Evolutionary conservation across 1,140 invertebrate species (phyloP), one percentile per base, ranked within the genome.

Genomic region (Drosophila eugracilis): DNA sequence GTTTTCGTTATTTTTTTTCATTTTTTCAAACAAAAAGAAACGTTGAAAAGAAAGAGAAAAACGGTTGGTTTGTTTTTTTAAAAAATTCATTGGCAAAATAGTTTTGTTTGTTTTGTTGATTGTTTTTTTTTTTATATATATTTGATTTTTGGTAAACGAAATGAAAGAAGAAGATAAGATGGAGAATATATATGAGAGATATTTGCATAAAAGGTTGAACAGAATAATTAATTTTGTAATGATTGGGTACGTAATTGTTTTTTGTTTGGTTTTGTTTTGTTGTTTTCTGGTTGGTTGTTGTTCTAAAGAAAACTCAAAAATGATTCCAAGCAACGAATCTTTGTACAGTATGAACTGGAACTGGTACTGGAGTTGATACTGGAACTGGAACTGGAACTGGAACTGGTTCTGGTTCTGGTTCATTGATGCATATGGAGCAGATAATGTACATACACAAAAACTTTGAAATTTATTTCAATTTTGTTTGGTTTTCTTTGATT

Each of bases 11-110:
- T 65, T 62, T 69, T 78, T 54, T 65, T 62, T 67, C 62, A 73
- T 76, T 65, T 45, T 45, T 83, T 70, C 79, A 83, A 84, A 75
- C 79, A 83, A 84, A 84, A 83, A 78, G 71, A 37, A 62, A 75
- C 65, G 71, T 84, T 84, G 79, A 78, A 84, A 84, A 84, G 79
- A 85, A 85, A 85, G 76, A 85, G 67, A 85, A 85, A 78, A 86
- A 85, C 76, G 79, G 66, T 81, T 80, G 37, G 42, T 75, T 89
- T 78, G 42, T 75, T 89, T 78, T 88, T 88, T 44, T 83, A 83
- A 78, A 81, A 88, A 88, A 86, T 73, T 75, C 73, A 88, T 75
- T 80, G 76, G 72, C 72, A 67, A 69, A 75, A 76, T 79, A 66
- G 45, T 49, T 67, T 15, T 36, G 63, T 71, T 71, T 58, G 26